Base-by-base conservation (phyloP, 1,140 invertebrate genomes). In the Megalopta genalis region DNA sequence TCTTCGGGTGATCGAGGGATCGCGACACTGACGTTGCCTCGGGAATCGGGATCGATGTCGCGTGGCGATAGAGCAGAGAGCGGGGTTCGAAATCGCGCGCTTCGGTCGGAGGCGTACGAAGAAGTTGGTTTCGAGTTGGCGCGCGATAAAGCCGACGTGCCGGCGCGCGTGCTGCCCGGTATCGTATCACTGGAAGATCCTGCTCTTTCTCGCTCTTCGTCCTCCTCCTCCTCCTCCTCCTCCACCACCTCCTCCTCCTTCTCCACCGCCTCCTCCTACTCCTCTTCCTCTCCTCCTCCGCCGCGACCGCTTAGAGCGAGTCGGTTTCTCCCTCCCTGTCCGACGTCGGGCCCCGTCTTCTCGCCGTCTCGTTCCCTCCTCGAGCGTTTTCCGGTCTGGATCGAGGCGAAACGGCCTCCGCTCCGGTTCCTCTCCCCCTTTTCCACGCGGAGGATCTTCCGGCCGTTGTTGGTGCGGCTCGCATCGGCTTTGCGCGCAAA, bases 161-260 rank as follows among this genome's bases (percentile, higher is more conserved):
- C 81, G 84, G 81, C 69, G 76, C 85, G 84, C 81, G 73, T 86
- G 81, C 73, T 77, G 77, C 64, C 81, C 70, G 76, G 77, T 77
- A 83, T 82, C 71, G 77, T 86, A 86, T 86, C 84, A 86, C 84
- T 77, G 81, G 57, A 76, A 74, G 71, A 83, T 75, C 81, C 77
- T 80, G 67, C 72, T 65, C 77, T 81, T 77, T 86, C 80, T 85
- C 63, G 49, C 81, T 85, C 76, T 75, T 66, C 69, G 54, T 42
- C 74, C 10, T 77, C 65, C 65, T 65, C 78, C 69, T 39, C 74
- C 69, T 67, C 64, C 71, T 86, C 83, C 70, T 81, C 73, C 68
- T 74, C 76, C 71, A 63, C 78, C 49, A 77, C 72, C 12, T n/a
- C 37, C 27, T 69, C 71, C 68, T 70, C 64, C 68, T 75, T 71